These are phyloP conservation scores for Elachura formosa DNA, from an alignment of 2,113 vertebrate species.

Conservation along the genomic window DNA sequence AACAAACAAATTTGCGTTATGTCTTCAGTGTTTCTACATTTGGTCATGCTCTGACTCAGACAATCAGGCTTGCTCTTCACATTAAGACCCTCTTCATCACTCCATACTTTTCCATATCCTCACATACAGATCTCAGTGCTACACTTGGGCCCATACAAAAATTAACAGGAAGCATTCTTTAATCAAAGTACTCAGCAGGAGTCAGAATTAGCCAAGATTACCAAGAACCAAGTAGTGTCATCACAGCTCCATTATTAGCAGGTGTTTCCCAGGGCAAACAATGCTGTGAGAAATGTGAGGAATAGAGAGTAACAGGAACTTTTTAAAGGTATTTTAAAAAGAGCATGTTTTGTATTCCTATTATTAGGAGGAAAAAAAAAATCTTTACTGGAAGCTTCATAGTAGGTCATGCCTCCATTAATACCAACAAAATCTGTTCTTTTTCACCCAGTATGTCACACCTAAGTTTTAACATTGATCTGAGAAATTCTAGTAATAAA, in stretches of 20 bases:
- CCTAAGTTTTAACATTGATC: neutral
- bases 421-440: neutral
- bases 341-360: neutral
- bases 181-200: neutral
- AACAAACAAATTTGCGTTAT: neutral
- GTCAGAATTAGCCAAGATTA: neutral
- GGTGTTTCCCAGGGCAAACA: constrained; percentile 32
- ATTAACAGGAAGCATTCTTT: neutral
- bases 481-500: neutral
- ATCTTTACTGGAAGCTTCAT: neutral
- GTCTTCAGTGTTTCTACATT: neutral
- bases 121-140: neutral
- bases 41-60: neutral
- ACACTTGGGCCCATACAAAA: constrained; percentile 2
- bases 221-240: neutral
- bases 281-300: neutral
- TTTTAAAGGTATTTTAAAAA: neutral
- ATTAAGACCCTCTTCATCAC: neutral
- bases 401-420: neutral
- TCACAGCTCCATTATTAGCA: neutral
- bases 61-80: neutral
- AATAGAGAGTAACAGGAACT: neutral
- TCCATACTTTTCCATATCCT: neutral
- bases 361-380: neutral
- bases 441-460: neutral